Conservation (phyloP, 2,888 invertebrate genomes). For the Drosophila algonquin region DNA sequence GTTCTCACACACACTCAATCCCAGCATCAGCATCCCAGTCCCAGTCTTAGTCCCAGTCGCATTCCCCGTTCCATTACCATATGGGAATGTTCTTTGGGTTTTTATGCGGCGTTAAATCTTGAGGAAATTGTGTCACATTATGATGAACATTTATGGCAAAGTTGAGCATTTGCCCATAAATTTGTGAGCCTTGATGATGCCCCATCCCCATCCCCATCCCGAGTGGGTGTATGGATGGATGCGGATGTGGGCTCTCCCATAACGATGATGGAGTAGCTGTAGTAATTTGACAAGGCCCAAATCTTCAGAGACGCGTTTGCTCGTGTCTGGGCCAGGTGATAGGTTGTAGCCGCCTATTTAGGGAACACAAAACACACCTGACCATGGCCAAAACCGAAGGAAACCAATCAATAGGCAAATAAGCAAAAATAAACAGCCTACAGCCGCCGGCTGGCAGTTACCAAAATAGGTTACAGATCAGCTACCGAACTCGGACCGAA, state of each 20-base stretch:
- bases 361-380: constrained; percentile 16
- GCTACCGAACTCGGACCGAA: background rate
- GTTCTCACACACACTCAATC: constrained; percentile 3
- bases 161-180: constrained; percentile 69
- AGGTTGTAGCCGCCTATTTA: constrained; percentile 1
- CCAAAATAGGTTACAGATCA: constrained; percentile 23
- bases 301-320: constrained; percentile 16
- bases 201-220: background rate
- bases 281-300: constrained; percentile 70
- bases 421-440: constrained; percentile 12
- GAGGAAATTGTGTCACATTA: constrained; percentile 78
- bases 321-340: constrained; percentile 19
- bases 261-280: constrained; percentile 72
- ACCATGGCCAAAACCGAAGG: background rate
- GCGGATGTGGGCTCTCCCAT: constrained; percentile 29
- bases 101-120: constrained; percentile 75
- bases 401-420: constrained; percentile 41
- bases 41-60: constrained; percentile 23
- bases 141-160: constrained; percentile 76
- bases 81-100: constrained; percentile 34
- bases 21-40: constrained; percentile 13
- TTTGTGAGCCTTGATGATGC: constrained; percentile 54
- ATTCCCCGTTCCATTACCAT: constrained; percentile 34
- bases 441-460: constrained; percentile 31
- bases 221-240: constrained; percentile 1